phyloP scores from a whole-genome alignment of 2,113 vertebrate genomes.

The Paralichthys olivaceus region DNA sequence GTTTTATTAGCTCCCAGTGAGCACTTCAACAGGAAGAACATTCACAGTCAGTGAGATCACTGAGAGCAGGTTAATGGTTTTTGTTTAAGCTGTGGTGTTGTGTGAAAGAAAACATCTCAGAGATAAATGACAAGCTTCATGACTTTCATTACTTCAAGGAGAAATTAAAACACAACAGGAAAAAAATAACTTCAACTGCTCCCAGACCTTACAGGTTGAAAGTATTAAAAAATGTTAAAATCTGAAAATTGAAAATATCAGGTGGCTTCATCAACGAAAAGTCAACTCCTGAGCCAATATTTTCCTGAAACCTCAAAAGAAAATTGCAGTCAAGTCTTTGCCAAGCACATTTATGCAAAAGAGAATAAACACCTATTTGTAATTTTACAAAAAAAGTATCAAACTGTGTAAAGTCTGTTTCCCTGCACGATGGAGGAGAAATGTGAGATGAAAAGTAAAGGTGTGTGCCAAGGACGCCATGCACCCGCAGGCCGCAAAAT shows the following conservation, averaged over 20 bases:
- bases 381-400: neutral
- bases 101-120: slow-evolving; percentile 2
- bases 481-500: slow-evolving; percentile 50
- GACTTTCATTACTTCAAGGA: neutral
- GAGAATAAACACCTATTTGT: neutral
- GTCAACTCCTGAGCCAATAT: neutral
- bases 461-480: slow-evolving; percentile 52
- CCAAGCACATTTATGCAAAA: neutral
- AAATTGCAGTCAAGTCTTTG: neutral
- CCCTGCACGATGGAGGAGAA: neutral
- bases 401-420: neutral
- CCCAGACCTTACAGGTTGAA: neutral
- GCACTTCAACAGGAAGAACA: slow-evolving; percentile 46
- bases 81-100: slow-evolving; percentile 23
- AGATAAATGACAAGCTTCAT: slow-evolving; percentile 1
- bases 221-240: neutral
- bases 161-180: neutral
- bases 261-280: neutral
- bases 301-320: neutral
- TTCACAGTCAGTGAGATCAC: slow-evolving; percentile 69
- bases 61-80: slow-evolving; percentile 48
- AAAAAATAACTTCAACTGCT: slow-evolving; percentile 20
- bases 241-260: neutral
- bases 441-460: slow-evolving; percentile 30
- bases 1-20: slow-evolving; percentile 48